Evolutionary conservation across 2,888 invertebrate species (phyloP).

Genomic region (Apamea crenata): DNA sequence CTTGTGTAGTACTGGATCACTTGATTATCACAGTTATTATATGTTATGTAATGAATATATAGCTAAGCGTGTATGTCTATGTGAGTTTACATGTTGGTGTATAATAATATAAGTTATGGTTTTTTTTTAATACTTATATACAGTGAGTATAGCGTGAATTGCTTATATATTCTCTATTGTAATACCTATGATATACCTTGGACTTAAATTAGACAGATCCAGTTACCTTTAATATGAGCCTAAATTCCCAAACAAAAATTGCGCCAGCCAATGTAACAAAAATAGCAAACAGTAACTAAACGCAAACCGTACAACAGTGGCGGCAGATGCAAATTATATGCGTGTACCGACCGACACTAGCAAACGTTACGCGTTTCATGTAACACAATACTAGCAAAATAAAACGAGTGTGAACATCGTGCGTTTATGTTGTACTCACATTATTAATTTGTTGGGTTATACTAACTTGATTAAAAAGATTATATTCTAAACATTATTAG

Average conservation of each 20-base stretch:
- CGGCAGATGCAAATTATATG: conserved; percentile 68
- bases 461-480: background rate
- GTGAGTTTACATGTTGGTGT: no score
- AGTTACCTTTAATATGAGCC: background rate
- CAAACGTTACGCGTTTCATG: conserved; percentile 25
- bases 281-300: conserved; percentile 31
- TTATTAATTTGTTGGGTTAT: background rate
- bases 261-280: background rate
- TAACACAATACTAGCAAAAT: conserved; percentile 23
- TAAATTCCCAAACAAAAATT: background rate
- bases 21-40: no score
- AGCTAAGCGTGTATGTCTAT: no score
- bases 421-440: background rate
- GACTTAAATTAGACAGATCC: no score
- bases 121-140: no score
- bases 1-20: no score
- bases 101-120: no score
- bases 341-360: conserved; percentile 36
- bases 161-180: no score
- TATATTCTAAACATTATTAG: no score
- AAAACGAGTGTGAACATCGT: conserved; percentile 8
- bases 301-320: conserved; percentile 39
- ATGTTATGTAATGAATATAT: no score
- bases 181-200: no score
- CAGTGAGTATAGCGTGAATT: no score